Percentiles rank a stretch among this genome's conserved stretches.
Evolutionary conservation across 2,888 invertebrate genomes (phyloP).

Genomic region (Temnothorax ravouxi): DNA sequence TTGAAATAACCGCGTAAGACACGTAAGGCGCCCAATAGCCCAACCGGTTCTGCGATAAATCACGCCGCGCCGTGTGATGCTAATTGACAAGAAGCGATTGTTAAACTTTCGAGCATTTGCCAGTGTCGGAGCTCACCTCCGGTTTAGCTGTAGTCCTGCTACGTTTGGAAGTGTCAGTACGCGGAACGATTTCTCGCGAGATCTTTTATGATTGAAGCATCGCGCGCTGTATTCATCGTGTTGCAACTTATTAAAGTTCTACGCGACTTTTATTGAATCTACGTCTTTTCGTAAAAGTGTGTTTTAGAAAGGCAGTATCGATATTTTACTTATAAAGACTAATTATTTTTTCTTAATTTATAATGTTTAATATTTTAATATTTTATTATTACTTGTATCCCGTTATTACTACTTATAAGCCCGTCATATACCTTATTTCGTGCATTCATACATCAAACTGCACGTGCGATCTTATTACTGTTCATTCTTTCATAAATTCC

Average conservation of each 20-base stretch:
- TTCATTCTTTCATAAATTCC: background rate
- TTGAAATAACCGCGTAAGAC: slow-evolving; percentile 46
- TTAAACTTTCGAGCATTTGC: slow-evolving; percentile 48
- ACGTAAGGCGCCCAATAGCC: slow-evolving; percentile 27
- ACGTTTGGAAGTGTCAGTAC: slow-evolving; percentile 30
- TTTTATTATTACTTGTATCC: background rate
- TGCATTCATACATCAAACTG: background rate
- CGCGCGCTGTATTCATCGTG: background rate
- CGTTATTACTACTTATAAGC: too few species aligned
- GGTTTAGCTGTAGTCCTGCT: background rate
- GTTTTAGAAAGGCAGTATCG: background rate
- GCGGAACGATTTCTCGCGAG: slow-evolving; percentile 3
- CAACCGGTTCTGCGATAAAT: slow-evolving; percentile 56
- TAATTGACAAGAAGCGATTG: slow-evolving; percentile 56
- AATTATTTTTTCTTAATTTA: background rate
- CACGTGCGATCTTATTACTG: slow-evolving; percentile 1
- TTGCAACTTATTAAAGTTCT: background rate
- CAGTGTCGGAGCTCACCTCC: slow-evolving; percentile 8
- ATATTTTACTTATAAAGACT: background rate
- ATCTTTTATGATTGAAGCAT: slow-evolving; percentile 11
- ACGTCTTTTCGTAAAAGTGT: background rate
- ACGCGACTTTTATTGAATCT: slow-evolving; percentile 6
- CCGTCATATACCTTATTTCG: background rate
- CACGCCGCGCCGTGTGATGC: slow-evolving; percentile 41
- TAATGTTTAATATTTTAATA: slow-evolving; percentile 5